A percentile compares a stretch with the other conserved stretches of the same genome.
These are phyloP conservation scores for Rhagoletis zephyria DNA, from an alignment of 1,140 invertebrate species.

Conservation along the genomic window DNA sequence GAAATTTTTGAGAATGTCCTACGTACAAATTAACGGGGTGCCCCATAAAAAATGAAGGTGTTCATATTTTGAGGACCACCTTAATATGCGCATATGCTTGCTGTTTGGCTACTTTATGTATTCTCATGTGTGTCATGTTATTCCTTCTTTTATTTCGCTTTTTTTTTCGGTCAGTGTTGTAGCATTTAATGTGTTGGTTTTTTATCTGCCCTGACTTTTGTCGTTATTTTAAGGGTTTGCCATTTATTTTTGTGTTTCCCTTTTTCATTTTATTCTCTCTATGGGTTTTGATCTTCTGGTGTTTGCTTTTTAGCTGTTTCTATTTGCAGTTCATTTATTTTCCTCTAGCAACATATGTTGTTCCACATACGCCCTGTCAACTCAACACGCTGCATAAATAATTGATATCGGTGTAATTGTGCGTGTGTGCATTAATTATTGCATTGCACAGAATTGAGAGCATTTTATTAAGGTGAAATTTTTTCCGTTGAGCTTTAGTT, in stretches of 20 bases:
- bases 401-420: conserved; percentile 28
- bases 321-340: conserved; percentile 44
- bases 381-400: background rate
- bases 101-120: background rate
- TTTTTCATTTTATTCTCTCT: background rate
- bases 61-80: too few relatives aligned
- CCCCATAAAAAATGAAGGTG: too few relatives aligned
- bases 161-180: background rate
- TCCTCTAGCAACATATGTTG: background rate
- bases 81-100: background rate
- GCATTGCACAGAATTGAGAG: background rate
- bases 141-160: background rate
- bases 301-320: background rate
- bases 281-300: background rate
- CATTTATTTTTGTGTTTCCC: background rate
- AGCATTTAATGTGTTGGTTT: conserved; percentile 12
- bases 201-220: conserved; percentile 9
- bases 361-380: conserved; percentile 42
- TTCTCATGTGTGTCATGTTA: background rate
- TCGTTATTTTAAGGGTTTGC: background rate
- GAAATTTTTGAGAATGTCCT: too few relatives aligned
- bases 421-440: background rate
- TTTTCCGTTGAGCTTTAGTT: background rate
- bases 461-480: background rate
- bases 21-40: too few relatives aligned